Evolutionary conservation across 2,888 invertebrate species (phyloP).

Genomic region (Mycalesis mineus): DNA sequence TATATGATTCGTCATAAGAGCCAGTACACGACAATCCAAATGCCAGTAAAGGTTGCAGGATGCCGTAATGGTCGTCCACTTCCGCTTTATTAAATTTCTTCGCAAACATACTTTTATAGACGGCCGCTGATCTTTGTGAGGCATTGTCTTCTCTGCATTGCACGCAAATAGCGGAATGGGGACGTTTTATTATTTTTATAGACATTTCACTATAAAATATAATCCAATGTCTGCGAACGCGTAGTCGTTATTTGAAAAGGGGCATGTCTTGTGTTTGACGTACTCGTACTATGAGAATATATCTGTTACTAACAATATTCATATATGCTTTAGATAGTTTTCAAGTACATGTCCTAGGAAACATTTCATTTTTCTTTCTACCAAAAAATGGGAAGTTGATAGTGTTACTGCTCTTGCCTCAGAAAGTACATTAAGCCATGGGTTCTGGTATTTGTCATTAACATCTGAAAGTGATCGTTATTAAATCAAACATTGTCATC

Average conservation of each 20-base stretch:
- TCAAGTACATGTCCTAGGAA: too few relatives aligned
- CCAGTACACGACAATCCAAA: conserved; percentile 23
- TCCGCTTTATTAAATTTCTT: conserved; percentile 79
- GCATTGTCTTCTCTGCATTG: conserved; percentile 68
- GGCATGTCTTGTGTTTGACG: not conserved
- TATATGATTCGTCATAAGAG: conserved; percentile 21
- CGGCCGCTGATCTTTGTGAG: conserved; percentile 65
- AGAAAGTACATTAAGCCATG: too few relatives aligned
- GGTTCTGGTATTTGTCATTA: too few relatives aligned
- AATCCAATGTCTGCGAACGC: conserved; percentile 15
- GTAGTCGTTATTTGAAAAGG: not conserved
- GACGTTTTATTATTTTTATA: conserved; percentile 67
- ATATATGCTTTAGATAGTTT: too few relatives aligned
- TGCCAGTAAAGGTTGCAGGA: conserved; percentile 40
- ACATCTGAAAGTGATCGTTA: too few relatives aligned
- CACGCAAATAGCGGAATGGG: conserved; percentile 73
- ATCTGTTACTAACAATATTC: too few relatives aligned
- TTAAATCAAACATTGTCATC: too few relatives aligned
- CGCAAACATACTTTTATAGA: conserved; percentile 76
- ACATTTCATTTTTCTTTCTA: too few relatives aligned
- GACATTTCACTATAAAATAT: conserved; percentile 29
- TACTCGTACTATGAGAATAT: not conserved
- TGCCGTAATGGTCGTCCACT: conserved; percentile 67
- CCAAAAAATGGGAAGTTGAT: too few relatives aligned
- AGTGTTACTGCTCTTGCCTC: too few relatives aligned